Conservation (phyloP, 37 sponge, comb jelly and placozoan genomes). For the Halichondria panicea region DNA sequence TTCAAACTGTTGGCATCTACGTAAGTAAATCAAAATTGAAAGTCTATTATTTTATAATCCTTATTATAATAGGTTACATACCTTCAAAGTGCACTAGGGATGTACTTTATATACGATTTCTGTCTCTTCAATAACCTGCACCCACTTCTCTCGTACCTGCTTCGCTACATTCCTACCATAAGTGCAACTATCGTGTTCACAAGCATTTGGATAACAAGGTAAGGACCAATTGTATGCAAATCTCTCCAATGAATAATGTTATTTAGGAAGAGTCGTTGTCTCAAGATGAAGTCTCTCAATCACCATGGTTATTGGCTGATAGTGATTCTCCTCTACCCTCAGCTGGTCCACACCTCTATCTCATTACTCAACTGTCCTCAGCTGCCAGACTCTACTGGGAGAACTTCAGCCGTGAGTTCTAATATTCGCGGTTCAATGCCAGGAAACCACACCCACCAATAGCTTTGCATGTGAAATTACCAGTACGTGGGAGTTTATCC, state of each 20-base stretch:
- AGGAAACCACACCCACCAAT: too few relatives aligned
- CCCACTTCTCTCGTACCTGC: slow-evolving; percentile 44
- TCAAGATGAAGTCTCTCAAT: slow-evolving; percentile 4
- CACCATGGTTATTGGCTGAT: slow-evolving; percentile 51
- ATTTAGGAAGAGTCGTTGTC: background rate
- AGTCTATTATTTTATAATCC: background rate
- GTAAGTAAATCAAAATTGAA: slow-evolving; percentile 34
- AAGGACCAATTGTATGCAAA: background rate
- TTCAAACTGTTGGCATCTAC: slow-evolving; percentile 33
- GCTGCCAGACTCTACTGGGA: too few relatives aligned
- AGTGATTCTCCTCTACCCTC: slow-evolving; percentile 48
- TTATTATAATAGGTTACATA: slow-evolving; percentile 50
- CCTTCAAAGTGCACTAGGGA: slow-evolving; percentile 52
- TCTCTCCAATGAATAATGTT: background rate
- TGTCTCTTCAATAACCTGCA: slow-evolving; percentile 63
- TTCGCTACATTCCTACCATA: slow-evolving; percentile 62
- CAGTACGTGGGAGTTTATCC: background rate
- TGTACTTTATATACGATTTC: slow-evolving; percentile 86
- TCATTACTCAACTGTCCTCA: slow-evolving; percentile 68
- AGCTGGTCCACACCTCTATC: slow-evolving; percentile 59
- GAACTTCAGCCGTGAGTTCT: too few relatives aligned
- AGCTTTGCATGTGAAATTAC: background rate
- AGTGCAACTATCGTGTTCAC: slow-evolving; percentile 33
- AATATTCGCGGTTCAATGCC: too few relatives aligned
- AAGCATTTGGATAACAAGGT: slow-evolving; percentile 25